A percentile compares a stretch with the other conserved stretches of the same genome.
phyloP scores from a whole-genome alignment of 1,140 invertebrate genomes.

The Aphis craccivora region DNA sequence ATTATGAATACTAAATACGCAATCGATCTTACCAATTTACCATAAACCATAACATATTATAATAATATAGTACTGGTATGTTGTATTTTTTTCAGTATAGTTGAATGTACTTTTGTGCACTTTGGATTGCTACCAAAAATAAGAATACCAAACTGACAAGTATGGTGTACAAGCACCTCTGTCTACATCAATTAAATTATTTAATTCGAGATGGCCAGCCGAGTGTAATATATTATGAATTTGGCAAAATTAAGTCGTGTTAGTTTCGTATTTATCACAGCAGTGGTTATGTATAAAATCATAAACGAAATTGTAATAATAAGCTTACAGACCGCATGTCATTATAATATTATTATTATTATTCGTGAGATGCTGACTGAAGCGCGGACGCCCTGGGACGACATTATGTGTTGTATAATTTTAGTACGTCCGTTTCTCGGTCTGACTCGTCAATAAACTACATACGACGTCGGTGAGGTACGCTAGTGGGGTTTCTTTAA shows the following conservation, averaged over 20 bases:
- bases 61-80: not conserved
- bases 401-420: slow-evolving; percentile 1
- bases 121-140: slow-evolving; percentile 20
- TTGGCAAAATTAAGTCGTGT: slow-evolving; percentile 9
- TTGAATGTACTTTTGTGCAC: not conserved
- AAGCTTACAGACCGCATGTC: not conserved
- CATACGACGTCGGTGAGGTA: not conserved
- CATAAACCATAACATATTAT: not conserved
- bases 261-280: not conserved
- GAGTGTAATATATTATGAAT: not conserved
- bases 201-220: not conserved
- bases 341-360: slow-evolving; percentile 8
- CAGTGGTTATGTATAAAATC: not conserved
- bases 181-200: not conserved
- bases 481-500: slow-evolving; percentile 34
- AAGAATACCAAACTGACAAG: not conserved
- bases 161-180: not conserved
- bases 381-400: not conserved
- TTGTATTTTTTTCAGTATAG: not conserved
- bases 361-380: not conserved
- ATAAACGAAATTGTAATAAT: slow-evolving; percentile 8
- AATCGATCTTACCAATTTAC: not conserved
- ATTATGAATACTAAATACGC: not conserved
- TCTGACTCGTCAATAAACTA: slow-evolving; percentile 37
- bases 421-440: not conserved